Evolutionary conservation across 2,797 vertebrate species (phyloP).

Genomic region (Tiaroga cobitis): DNA sequence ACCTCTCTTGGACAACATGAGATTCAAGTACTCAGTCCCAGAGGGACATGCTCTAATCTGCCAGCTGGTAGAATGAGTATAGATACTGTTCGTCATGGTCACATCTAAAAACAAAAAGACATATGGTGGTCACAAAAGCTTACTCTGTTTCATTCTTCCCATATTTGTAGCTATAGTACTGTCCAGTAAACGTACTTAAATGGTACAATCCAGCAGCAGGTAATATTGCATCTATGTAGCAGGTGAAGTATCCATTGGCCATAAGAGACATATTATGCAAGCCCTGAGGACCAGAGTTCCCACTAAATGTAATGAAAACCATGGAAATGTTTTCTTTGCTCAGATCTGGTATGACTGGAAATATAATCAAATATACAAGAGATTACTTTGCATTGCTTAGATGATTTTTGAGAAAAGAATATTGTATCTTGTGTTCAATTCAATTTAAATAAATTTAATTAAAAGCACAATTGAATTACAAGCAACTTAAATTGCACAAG

Average conservation of each 20-base stretch:
- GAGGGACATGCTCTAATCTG: slow-evolving; percentile 47
- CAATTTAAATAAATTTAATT: slow-evolving; percentile 22
- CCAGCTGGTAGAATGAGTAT: slow-evolving; percentile 59
- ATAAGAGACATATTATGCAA: slow-evolving; percentile 57
- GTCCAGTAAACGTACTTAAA: slow-evolving; percentile 64
- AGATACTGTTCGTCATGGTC: slow-evolving; percentile 61
- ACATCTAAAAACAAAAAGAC: slow-evolving; percentile 58
- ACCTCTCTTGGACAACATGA: slow-evolving; percentile 23
- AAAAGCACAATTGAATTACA: background rate
- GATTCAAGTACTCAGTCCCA: slow-evolving; percentile 39
- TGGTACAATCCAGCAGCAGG: slow-evolving; percentile 61
- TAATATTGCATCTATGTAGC: slow-evolving; percentile 59
- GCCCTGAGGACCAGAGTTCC: slow-evolving; percentile 63
- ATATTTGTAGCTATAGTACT: background rate
- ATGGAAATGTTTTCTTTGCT: slow-evolving; percentile 50
- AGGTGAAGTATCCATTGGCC: slow-evolving; percentile 66
- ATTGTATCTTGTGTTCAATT: background rate
- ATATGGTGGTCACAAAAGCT: background rate
- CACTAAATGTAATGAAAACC: slow-evolving; percentile 63
- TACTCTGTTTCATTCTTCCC: background rate
- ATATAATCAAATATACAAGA: background rate
- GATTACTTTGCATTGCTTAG: background rate
- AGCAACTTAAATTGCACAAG: slow-evolving; percentile 54
- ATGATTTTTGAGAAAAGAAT: background rate
- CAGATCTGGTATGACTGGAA: slow-evolving; percentile 58